These are phyloP conservation scores for Dasyurus viverrinus DNA, from an alignment of 2,113 vertebrate genomes.

Conservation along the genomic window DNA sequence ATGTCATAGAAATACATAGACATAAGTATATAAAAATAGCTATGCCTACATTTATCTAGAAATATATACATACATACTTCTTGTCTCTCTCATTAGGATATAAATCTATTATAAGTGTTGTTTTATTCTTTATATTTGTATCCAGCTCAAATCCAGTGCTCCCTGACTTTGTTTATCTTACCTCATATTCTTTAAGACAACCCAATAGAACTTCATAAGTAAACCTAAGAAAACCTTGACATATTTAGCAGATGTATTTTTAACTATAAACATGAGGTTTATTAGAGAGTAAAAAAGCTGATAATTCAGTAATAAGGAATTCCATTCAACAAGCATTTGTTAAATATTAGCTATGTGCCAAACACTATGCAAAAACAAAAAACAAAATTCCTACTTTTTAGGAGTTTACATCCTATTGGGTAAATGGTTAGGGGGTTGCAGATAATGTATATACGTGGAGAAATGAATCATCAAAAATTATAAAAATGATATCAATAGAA, in stretches of 20 bases:
- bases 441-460: neutral
- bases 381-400: neutral
- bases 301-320: neutral
- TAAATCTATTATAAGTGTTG: neutral
- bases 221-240: neutral
- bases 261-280: neutral
- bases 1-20: neutral
- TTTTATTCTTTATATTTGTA: neutral
- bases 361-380: neutral
- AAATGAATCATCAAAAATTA: neutral
- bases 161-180: neutral
- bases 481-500: neutral
- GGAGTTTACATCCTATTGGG: neutral
- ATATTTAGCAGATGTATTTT: neutral
- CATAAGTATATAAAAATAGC: neutral
- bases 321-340: neutral
- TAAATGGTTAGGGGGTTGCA: neutral
- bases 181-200: neutral
- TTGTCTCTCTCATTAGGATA: neutral
- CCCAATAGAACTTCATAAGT: neutral
- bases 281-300: neutral
- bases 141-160: neutral
- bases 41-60: neutral
- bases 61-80: neutral
- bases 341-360: neutral